Evolutionary conservation across 2,797 vertebrate genomes (phyloP).

Genomic region (Pteronotus mesoamericanus): DNA sequence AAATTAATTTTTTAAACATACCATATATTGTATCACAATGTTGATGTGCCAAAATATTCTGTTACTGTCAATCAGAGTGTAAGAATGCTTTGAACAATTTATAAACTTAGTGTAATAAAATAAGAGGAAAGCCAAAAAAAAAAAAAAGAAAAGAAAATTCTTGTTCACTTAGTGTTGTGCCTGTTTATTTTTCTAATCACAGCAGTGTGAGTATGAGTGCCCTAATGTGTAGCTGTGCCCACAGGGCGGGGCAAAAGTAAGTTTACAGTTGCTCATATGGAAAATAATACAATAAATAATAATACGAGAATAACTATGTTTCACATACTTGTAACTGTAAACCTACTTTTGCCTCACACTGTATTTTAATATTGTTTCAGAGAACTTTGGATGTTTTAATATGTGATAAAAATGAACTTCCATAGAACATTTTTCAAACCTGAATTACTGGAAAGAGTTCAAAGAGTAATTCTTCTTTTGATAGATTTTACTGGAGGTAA

Average conservation of each 20-base stretch:
- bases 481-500: constrained; percentile 57
- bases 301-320: neutral
- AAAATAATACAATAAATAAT: neutral
- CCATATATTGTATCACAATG: constrained; percentile 68
- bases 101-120: constrained; percentile 67
- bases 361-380: constrained; percentile 26
- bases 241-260: neutral
- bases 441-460: constrained; percentile 70
- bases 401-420: constrained; percentile 60
- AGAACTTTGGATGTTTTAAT: constrained; percentile 43
- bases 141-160: constrained; percentile 22
- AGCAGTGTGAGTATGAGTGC: constrained; percentile 48
- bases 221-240: constrained; percentile 39
- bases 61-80: constrained; percentile 66
- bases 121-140: constrained; percentile 55
- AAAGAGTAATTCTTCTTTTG: constrained; percentile 74
- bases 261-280: neutral
- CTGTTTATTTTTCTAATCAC: constrained; percentile 65
- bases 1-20: constrained; percentile 77
- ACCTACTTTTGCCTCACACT: neutral
- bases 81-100: constrained; percentile 75
- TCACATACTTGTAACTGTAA: neutral
- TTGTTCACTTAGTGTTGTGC: constrained; percentile 55
- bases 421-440: constrained; percentile 69
- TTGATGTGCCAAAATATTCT: constrained; percentile 82